A percentile compares a stretch with the other conserved stretches of the same genome.
These are phyloP conservation scores for Tetragnatha montana DNA, from an alignment of 2,888 invertebrate genomes.

Conservation along the genomic window DNA sequence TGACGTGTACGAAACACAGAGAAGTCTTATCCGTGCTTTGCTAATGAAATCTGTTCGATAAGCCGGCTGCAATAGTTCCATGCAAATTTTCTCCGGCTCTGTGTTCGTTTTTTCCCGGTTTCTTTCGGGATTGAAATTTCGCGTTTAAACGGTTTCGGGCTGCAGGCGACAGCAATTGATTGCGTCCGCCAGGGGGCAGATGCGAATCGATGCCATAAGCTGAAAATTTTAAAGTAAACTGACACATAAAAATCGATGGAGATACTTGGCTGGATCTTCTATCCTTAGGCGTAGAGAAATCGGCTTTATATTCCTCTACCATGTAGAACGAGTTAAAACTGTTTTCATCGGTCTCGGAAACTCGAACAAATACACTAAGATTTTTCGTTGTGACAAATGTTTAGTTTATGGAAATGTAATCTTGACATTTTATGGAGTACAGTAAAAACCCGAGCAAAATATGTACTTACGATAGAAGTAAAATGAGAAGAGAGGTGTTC, in stretches of 20 bases:
- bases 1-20: slow-evolving; percentile 29
- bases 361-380: not conserved
- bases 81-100: slow-evolving; percentile 56
- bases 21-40: slow-evolving; percentile 37
- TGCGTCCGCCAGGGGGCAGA: not conserved
- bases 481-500: not conserved
- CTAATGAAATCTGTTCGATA: slow-evolving; percentile 63
- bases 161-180: slow-evolving; percentile 39
- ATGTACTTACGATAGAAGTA: slow-evolving; percentile 8
- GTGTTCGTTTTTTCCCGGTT: not conserved
- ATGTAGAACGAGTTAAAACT: no score
- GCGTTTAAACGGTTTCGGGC: slow-evolving; percentile 29
- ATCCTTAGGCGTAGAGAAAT: not conserved
- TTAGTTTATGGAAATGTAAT: slow-evolving; percentile 2
- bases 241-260: not conserved
- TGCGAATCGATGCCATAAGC: not conserved
- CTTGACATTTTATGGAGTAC: no score
- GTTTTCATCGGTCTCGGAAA: no score
- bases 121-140: slow-evolving; percentile 24
- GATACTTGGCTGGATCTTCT: not conserved
- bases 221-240: not conserved
- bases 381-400: not conserved
- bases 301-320: not conserved
- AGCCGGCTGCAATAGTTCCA: slow-evolving; percentile 54
- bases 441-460: not conserved